Conservation (phyloP, 1,140 invertebrate genomes). For the Zaprionus inermis region DNA sequence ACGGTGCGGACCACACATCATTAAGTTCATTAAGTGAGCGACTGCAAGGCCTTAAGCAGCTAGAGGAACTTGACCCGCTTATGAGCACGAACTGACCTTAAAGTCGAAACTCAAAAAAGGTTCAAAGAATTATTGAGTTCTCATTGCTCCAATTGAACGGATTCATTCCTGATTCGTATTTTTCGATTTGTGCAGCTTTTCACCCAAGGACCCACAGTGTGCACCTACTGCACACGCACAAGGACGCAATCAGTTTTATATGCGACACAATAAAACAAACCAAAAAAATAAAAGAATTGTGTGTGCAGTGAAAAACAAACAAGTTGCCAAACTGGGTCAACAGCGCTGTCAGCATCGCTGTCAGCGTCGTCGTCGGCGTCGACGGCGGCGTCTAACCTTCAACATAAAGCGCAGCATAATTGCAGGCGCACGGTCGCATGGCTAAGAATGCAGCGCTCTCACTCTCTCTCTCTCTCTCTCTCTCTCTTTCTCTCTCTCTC, state of each 20-base stretch:
- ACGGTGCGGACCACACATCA: conserved; percentile 4
- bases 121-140: no score
- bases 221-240: conserved; percentile 34
- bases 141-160: neutral
- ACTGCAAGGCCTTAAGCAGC: neutral
- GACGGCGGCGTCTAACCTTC: conserved; percentile 63
- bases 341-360: conserved; percentile 35
- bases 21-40: conserved; percentile 9
- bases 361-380: conserved; percentile 13
- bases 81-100: neutral
- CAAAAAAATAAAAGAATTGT: conserved; percentile 31
- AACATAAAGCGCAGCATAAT: conserved; percentile 77
- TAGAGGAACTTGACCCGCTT: conserved; percentile 8
- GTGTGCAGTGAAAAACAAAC: conserved; percentile 10
- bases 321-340: conserved; percentile 63
- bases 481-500: neutral
- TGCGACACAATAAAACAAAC: conserved; percentile 22
- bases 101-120: neutral
- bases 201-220: conserved; percentile 48
- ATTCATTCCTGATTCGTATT: no score
- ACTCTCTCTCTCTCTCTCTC: neutral
- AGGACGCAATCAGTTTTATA: conserved; percentile 62
- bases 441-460: conserved; percentile 46
- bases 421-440: conserved; percentile 54
- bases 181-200: conserved; percentile 46